A percentile compares a stretch with the other conserved stretches of the same genome.
Conservation (phyloP, 53 echinoderm and acorn worm species). For the Echinarachnius parma region DNA sequence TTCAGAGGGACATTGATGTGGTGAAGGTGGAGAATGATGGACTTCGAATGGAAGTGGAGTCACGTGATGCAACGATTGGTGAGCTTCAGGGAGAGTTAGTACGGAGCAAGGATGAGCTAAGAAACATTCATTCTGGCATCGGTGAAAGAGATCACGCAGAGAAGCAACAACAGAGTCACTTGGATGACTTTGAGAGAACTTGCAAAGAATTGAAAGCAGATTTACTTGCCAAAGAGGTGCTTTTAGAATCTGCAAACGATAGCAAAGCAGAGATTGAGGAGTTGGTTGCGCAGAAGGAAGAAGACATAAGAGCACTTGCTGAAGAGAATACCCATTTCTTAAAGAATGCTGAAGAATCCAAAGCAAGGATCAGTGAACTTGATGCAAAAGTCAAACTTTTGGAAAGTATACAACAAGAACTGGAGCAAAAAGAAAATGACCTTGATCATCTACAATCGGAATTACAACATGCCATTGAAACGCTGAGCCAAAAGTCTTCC, state of each 20-base stretch:
- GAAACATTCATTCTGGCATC: conserved; percentile 7
- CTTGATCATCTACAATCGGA: conserved; percentile 29
- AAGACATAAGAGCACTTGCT: conserved; percentile 76
- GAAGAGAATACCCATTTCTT: conserved; percentile 82
- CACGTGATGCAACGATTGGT: conserved; percentile 48
- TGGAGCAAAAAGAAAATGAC: conserved; percentile 31
- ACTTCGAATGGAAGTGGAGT: conserved; percentile 43
- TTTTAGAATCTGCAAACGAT: conserved; percentile 63
- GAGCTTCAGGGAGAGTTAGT: conserved; percentile 28
- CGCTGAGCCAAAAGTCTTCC: conserved; percentile 6
- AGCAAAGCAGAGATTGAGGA: conserved; percentile 74
- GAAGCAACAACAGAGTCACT: conserved; percentile 51
- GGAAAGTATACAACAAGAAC: conserved; percentile 24
- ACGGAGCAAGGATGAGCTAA: conserved; percentile 28
- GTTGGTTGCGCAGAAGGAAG: conserved; percentile 73
- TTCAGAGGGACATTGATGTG: conserved; percentile 13
- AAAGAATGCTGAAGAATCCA: conserved; percentile 74
- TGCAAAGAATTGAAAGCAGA: conserved; percentile 68
- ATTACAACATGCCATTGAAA: conserved; percentile 23
- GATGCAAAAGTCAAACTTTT: conserved; percentile 14
- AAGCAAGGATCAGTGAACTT: conserved; percentile 52
- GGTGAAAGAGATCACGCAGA: conserved; percentile 1
- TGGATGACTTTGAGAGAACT: conserved; percentile 48
- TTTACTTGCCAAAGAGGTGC: conserved; percentile 68
- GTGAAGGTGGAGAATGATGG: conserved; percentile 23